These are phyloP conservation scores for Salvelinus namaycush DNA, from an alignment of 2,113 vertebrate species.

Conservation along the genomic window DNA sequence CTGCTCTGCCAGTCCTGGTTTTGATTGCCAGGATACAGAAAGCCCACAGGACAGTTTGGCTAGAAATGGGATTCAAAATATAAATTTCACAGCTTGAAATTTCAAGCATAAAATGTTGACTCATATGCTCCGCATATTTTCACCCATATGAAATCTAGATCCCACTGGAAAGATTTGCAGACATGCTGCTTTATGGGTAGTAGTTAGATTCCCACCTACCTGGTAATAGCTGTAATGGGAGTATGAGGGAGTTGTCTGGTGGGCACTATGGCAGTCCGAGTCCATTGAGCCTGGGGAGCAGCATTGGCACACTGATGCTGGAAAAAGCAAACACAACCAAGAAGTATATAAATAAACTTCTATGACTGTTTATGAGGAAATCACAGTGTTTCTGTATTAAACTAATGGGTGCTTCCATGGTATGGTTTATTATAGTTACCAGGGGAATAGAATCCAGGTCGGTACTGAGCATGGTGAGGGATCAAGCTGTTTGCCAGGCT, in stretches of 20 bases:
- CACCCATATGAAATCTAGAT: neutral
- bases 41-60: conserved; percentile 66
- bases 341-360: neutral
- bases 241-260: conserved; percentile 37
- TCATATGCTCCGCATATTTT: neutral
- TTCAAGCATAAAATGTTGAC: neutral
- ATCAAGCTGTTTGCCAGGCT: conserved; percentile 48
- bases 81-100: neutral
- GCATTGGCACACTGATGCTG: conserved; percentile 48
- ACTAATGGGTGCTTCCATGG: neutral
- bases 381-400: neutral
- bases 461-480: conserved; percentile 60
- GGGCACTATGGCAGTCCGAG: conserved; percentile 38
- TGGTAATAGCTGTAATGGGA: conserved; percentile 68
- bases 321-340: too few species aligned
- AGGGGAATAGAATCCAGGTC: conserved; percentile 68
- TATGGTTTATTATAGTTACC: conserved; percentile 40
- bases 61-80: conserved; percentile 52
- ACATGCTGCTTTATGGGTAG: neutral
- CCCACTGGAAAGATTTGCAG: neutral
- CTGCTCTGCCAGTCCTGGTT: conserved; percentile 47
- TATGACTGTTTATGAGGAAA: neutral
- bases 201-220: conserved; percentile 55
- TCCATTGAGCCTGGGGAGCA: conserved; percentile 58
- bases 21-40: conserved; percentile 47